Conservation (phyloP, 2,888 invertebrate species). For the Notodonta dromedarius region DNA sequence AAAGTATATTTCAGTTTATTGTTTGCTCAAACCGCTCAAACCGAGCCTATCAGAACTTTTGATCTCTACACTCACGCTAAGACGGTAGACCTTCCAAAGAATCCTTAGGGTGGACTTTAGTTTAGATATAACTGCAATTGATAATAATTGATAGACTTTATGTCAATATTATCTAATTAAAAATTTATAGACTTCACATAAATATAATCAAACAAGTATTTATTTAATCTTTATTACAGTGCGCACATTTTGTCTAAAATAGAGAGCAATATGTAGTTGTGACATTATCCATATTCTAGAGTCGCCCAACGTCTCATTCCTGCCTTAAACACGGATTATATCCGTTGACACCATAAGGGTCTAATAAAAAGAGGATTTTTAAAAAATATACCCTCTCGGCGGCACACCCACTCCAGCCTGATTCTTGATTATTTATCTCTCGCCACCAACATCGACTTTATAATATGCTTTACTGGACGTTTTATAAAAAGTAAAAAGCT, state of each 20-base stretch:
- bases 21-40: background rate
- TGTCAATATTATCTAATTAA: too few species aligned
- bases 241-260: too few species aligned
- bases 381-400: background rate
- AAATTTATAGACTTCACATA: too few species aligned
- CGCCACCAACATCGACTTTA: background rate
- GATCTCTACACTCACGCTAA: background rate
- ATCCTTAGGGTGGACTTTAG: too few species aligned
- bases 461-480: background rate
- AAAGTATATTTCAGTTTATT: background rate
- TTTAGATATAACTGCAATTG: too few species aligned
- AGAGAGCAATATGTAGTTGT: background rate
- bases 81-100: too few species aligned
- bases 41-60: background rate
- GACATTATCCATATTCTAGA: background rate
- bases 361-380: constrained; percentile 1
- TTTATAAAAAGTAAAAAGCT: background rate
- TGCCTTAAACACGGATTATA: background rate
- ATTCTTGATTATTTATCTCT: background rate
- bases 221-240: too few species aligned
- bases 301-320: background rate
- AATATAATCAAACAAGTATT: too few species aligned
- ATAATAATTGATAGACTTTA: too few species aligned
- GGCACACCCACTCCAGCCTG: background rate
- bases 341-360: background rate